Conservation (phyloP, 2,888 invertebrate genomes). For the Amphiduros pacificus region DNA sequence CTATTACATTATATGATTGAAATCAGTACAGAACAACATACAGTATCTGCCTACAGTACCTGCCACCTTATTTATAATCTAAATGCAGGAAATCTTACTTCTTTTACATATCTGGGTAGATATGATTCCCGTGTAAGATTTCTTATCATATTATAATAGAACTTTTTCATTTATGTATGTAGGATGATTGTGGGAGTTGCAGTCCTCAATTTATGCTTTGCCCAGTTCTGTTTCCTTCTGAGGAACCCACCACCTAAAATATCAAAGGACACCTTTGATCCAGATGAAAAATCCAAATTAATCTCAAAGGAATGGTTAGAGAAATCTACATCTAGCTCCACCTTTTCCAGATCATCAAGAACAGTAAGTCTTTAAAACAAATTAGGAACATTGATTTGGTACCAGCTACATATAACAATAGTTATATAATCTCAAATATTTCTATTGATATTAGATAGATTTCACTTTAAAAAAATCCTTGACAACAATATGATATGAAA, state of each 20-base stretch:
- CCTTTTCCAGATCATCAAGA: not conserved
- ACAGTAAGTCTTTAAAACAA: not conserved
- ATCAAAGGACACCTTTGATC: not conserved
- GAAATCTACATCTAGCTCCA: not conserved
- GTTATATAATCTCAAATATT: too few species aligned
- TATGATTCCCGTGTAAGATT: not conserved
- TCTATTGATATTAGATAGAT: too few species aligned
- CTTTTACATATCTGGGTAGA: not conserved
- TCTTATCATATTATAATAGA: not conserved
- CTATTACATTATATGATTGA: not conserved
- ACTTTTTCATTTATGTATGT: not conserved
- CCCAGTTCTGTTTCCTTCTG: conserved; percentile 16
- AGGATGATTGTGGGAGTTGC: conserved; percentile 24
- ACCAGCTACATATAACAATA: too few species aligned
- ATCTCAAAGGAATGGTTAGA: not conserved
- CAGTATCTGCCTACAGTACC: not conserved
- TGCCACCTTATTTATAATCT: not conserved
- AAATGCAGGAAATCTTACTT: not conserved
- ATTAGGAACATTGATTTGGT: not conserved
- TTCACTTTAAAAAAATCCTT: too few species aligned
- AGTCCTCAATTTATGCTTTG: conserved; percentile 14
- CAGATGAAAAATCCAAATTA: not conserved
- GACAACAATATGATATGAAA: too few species aligned
- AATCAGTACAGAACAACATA: not conserved
- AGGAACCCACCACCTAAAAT: not conserved